A percentile compares a stretch with the other conserved stretches of the same genome.
Evolutionary conservation across 2,888 invertebrate species (phyloP).

Genomic region (Sarcophaga variegata): DNA sequence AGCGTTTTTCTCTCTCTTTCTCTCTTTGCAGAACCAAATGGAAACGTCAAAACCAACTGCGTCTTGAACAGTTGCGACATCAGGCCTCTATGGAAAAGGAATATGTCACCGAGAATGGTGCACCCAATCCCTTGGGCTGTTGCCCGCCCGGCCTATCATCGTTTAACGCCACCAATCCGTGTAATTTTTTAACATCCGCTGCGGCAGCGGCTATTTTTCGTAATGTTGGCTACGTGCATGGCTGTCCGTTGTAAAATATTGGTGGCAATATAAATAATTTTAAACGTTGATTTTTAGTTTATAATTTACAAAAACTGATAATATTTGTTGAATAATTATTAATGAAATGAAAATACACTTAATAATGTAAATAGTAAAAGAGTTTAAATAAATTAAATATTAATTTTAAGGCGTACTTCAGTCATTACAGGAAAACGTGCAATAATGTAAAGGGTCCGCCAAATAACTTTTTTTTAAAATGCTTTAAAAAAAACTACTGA

Average conservation of each 20-base stretch:
- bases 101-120: slow-evolving; percentile 79
- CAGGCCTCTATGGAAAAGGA: slow-evolving; percentile 91
- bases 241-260: slow-evolving; percentile 85
- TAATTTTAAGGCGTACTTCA: slow-evolving; percentile 9
- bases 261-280: neutral
- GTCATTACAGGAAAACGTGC: slow-evolving; percentile 30
- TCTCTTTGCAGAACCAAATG: slow-evolving; percentile 87
- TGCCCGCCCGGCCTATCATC: slow-evolving; percentile 80
- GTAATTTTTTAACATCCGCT: slow-evolving; percentile 87
- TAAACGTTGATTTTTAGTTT: slow-evolving; percentile 16
- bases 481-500: neutral
- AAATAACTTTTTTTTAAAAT: too few species aligned
- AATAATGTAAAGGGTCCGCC: slow-evolving; percentile 13
- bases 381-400: neutral
- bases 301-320: slow-evolving; percentile 10
- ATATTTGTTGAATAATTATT: slow-evolving; percentile 57
- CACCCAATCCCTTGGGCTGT: slow-evolving; percentile 76
- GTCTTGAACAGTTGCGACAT: slow-evolving; percentile 92
- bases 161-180: slow-evolving; percentile 81
- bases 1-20: neutral
- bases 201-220: slow-evolving; percentile 87
- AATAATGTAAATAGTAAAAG: slow-evolving; percentile 41
- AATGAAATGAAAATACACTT: slow-evolving; percentile 4
- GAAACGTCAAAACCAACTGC: slow-evolving; percentile 94
- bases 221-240: slow-evolving; percentile 88